Evolutionary conservation across 2,888 invertebrate species (phyloP).

Genomic region (Orthosia incerta): DNA sequence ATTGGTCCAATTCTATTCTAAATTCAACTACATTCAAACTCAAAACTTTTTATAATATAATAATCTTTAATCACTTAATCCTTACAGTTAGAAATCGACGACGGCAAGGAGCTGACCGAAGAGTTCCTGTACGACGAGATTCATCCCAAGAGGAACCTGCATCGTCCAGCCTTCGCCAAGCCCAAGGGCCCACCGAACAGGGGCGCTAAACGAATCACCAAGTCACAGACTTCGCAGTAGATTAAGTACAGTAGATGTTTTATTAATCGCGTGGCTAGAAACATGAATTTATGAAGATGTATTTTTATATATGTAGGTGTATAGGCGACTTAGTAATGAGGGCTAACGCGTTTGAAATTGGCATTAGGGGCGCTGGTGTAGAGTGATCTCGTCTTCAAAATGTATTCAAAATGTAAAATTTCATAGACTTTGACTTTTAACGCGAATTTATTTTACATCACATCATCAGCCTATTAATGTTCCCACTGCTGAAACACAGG

Average conservation of each 20-base stretch:
- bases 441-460: too few species aligned
- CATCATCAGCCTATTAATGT: too few species aligned
- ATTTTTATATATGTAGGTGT: conserved; percentile 33
- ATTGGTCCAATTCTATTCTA: too few species aligned
- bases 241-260: conserved; percentile 4
- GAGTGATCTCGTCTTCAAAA: too few species aligned
- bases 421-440: too few species aligned
- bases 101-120: conserved; percentile 97
- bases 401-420: too few species aligned
- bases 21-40: too few species aligned
- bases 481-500: too few species aligned
- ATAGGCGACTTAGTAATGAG: background rate
- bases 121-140: conserved; percentile 97
- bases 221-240: conserved; percentile 90
- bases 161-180: conserved; percentile 98
- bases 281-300: conserved; percentile 15
- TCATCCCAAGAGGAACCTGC: conserved; percentile 97
- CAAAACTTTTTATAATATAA: too few species aligned
- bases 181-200: conserved; percentile 98
- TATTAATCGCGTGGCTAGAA: conserved; percentile 41
- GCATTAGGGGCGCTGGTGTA: too few species aligned
- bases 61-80: too few species aligned
- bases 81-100: conserved; percentile 97
- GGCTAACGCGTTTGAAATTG: too few species aligned
- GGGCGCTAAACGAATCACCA: conserved; percentile 97